Evolutionary conservation across 2,113 vertebrate genomes (phyloP).

Genomic region (Bubo blakistoni): DNA sequence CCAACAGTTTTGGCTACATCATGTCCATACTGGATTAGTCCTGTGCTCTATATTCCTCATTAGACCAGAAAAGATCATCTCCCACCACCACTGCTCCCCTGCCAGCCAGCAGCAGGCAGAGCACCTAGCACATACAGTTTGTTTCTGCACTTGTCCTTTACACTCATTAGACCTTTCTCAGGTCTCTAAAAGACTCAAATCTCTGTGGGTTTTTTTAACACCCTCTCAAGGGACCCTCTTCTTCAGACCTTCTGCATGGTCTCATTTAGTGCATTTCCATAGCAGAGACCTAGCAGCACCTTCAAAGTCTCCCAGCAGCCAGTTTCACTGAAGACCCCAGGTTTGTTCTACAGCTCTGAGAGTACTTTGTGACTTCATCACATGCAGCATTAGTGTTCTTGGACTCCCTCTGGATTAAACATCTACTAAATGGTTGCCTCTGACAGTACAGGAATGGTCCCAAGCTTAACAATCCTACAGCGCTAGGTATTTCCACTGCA

Average conservation of each 20-base stretch:
- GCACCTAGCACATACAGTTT: neutral
- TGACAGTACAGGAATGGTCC: neutral
- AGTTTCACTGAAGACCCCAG: neutral
- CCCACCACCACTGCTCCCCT: too few relatives aligned
- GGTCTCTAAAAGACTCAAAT: neutral
- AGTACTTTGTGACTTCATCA: neutral
- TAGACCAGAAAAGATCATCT: neutral
- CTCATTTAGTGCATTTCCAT: neutral
- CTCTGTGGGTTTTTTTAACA: neutral
- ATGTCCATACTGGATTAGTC: neutral
- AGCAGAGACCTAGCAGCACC: neutral
- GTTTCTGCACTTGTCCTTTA: neutral
- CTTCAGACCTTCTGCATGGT: neutral
- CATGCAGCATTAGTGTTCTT: neutral
- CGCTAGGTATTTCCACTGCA: neutral
- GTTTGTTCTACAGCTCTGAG: neutral
- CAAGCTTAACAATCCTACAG: neutral
- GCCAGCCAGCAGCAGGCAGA: neutral
- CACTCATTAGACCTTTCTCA: neutral
- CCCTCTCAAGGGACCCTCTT: neutral
- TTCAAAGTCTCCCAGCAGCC: neutral
- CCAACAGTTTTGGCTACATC: neutral
- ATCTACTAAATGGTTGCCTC: neutral
- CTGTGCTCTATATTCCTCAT: neutral
- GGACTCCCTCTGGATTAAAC: neutral